phyloP scores from a whole-genome alignment of 2,113 vertebrate species.

The Ptyas mucosa region DNA sequence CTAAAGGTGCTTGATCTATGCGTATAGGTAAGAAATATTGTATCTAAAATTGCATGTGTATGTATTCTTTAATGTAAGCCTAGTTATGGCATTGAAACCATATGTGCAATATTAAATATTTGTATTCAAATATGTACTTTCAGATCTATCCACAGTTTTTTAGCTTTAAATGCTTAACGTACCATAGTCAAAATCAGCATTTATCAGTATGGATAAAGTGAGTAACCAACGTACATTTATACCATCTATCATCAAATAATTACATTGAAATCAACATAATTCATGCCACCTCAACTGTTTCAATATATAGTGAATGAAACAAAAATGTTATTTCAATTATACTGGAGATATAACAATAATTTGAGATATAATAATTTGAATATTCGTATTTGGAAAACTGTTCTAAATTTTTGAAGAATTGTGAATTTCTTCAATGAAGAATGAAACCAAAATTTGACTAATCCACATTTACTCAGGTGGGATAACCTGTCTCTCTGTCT shows the following conservation, averaged over 20 bases:
- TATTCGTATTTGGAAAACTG: neutral
- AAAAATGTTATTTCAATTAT: neutral
- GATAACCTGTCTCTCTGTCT: neutral
- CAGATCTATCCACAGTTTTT: neutral
- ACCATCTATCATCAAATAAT: neutral
- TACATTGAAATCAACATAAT: slow-evolving; percentile 20
- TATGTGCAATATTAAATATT: neutral
- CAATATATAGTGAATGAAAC: neutral
- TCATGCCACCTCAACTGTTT: neutral
- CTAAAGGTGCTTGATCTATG: neutral
- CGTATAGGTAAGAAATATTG: neutral
- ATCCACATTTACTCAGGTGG: neutral
- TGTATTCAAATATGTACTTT: neutral
- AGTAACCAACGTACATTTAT: neutral
- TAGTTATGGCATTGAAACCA: neutral
- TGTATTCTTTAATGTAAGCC: neutral
- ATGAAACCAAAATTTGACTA: neutral
- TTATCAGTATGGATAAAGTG: neutral
- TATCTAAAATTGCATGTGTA: neutral
- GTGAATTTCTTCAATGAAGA: neutral
- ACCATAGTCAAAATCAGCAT: neutral
- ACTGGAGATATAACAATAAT: neutral
- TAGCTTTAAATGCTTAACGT: neutral
- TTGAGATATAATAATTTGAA: neutral
- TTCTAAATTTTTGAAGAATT: neutral